phyloP scores from a whole-genome alignment of 2,888 invertebrate species.

The Trypoxylon attenuatum region DNA sequence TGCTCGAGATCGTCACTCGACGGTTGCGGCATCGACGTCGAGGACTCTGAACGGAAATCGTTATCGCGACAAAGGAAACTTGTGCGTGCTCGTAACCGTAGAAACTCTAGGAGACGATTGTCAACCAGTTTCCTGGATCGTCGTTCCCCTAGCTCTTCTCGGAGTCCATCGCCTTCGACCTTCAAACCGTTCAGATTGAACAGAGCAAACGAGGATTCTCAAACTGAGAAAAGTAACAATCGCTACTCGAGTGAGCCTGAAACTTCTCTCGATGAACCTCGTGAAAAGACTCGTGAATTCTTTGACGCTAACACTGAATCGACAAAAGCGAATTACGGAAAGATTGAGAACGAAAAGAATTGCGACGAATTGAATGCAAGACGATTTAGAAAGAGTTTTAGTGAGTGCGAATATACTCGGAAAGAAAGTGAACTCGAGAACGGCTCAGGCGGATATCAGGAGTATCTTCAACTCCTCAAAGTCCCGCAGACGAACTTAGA shows the following conservation, averaged over 20 bases:
- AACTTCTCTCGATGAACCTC: not conserved
- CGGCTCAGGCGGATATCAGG: slow-evolving; percentile 80
- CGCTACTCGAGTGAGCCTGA: not conserved
- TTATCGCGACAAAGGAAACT: slow-evolving; percentile 50
- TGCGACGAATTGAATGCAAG: no score
- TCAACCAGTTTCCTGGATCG: slow-evolving; percentile 50
- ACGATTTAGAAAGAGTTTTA: not conserved
- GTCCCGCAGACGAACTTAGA: slow-evolving; percentile 78
- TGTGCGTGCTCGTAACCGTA: slow-evolving; percentile 50
- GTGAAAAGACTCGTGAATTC: no score
- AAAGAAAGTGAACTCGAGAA: slow-evolving; percentile 16
- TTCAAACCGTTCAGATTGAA: not conserved
- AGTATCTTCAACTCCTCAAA: slow-evolving; percentile 85
- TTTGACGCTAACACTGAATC: no score
- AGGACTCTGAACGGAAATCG: slow-evolving; percentile 27
- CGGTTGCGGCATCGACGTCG: slow-evolving; percentile 6
- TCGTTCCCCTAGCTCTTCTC: slow-evolving; percentile 66
- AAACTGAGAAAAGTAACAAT: no score
- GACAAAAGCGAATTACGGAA: not conserved
- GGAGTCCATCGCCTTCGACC: slow-evolving; percentile 65
- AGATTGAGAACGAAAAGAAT: not conserved
- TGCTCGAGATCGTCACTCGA: slow-evolving; percentile 59
- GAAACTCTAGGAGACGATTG: slow-evolving; percentile 57
- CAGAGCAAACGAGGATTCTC: not conserved
- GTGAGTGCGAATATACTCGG: not conserved